A percentile compares a stretch with the other conserved stretches of the same genome.
Evolutionary conservation across 2,113 vertebrate genomes (phyloP).

Genomic region (Oenanthe melanoleuca): DNA sequence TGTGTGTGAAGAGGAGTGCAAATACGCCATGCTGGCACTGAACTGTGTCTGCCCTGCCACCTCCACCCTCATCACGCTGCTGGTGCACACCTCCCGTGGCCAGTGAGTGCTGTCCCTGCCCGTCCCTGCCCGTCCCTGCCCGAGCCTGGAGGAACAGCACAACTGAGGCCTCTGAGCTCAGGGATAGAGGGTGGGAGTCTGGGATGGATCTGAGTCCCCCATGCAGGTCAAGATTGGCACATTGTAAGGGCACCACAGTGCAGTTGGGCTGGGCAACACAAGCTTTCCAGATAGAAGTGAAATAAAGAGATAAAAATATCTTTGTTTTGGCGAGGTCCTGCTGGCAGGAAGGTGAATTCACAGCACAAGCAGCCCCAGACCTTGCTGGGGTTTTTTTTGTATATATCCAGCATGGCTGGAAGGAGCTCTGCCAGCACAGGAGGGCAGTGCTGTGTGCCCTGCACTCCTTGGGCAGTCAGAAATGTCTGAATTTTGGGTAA

Average conservation of each 20-base stretch:
- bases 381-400: background rate
- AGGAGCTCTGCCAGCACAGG: background rate
- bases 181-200: background rate
- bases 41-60: slow-evolving; percentile 87
- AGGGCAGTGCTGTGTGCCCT: too few relatives aligned
- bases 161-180: background rate
- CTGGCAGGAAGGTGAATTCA: background rate
- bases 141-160: rapidly evolving
- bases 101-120: slow-evolving; percentile 76
- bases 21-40: slow-evolving; percentile 84
- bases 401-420: background rate
- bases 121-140: background rate
- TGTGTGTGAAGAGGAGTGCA: slow-evolving; percentile 87
- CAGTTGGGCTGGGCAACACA: rapidly evolving
- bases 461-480: background rate
- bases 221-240: rapidly evolving
- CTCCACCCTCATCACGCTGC: slow-evolving; percentile 85
- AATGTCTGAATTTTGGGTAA: background rate
- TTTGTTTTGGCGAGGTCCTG: rapidly evolving
- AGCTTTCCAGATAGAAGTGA: background rate
- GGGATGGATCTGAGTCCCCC: background rate
- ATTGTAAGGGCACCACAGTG: background rate
- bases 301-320: background rate
- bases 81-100: slow-evolving; percentile 86
- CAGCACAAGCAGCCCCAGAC: background rate